Conservation (phyloP, 2,797 vertebrate species). For the Sebastes jordani region DNA sequence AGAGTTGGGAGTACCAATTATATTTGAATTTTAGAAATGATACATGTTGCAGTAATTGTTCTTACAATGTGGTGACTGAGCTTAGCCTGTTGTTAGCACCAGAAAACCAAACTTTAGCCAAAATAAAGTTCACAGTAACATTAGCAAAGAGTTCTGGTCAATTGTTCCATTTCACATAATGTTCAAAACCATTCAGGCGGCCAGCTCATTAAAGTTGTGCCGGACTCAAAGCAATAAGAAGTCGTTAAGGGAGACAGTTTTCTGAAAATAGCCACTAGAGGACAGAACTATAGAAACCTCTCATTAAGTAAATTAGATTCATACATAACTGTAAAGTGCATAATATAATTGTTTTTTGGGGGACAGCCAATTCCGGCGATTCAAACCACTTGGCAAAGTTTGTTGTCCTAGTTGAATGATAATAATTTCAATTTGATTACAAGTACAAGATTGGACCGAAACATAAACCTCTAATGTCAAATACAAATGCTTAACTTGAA, state of each 20-base stretch:
- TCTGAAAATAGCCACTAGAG: neutral
- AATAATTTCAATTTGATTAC: neutral
- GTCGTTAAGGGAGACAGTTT: neutral
- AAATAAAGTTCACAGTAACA: neutral
- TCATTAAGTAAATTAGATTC: neutral
- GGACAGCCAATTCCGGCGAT: neutral
- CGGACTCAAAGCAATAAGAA: neutral
- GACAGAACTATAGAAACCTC: neutral
- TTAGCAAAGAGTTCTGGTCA: neutral
- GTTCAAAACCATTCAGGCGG: neutral
- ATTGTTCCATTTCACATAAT: neutral
- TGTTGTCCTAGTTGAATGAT: neutral
- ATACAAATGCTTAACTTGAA: neutral
- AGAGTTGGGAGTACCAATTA: neutral
- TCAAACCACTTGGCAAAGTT: neutral
- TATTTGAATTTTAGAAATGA: neutral
- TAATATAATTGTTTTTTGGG: neutral
- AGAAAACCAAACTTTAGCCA: neutral
- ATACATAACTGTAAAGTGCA: neutral
- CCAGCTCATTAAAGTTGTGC: neutral
- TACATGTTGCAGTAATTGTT: neutral
- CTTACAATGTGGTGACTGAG: neutral
- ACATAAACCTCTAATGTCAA: neutral
- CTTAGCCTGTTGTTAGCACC: neutral
- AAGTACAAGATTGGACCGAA: neutral